Evolutionary conservation across 2,797 vertebrate species (phyloP).

Genomic region (Cuculus canorus): DNA sequence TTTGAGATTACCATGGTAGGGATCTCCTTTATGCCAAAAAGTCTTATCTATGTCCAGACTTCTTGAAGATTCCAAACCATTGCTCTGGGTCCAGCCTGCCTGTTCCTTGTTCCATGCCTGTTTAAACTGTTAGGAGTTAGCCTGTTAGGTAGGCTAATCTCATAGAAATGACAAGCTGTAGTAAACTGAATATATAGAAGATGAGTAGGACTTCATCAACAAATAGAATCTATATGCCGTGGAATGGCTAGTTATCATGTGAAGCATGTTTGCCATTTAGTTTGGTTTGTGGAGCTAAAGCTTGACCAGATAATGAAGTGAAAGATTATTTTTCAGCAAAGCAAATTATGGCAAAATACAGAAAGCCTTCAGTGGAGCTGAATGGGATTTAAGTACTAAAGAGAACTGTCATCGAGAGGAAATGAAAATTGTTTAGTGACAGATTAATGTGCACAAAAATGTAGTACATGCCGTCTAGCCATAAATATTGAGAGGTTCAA

Average conservation of each 20-base stretch:
- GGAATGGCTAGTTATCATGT: not conserved
- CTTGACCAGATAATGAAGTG: slow-evolving; percentile 18
- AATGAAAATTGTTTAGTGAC: slow-evolving; percentile 33
- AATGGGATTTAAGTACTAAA: slow-evolving; percentile 38
- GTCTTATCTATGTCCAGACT: not conserved
- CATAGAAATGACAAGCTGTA: not conserved
- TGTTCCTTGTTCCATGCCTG: not conserved
- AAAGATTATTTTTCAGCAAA: slow-evolving; percentile 58
- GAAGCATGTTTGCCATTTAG: not conserved
- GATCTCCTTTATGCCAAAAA: not conserved
- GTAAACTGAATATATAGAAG: not conserved
- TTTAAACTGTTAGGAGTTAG: not conserved
- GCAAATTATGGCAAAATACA: slow-evolving; percentile 51
- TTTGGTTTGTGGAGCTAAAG: slow-evolving; percentile 48
- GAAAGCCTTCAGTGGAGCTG: slow-evolving; percentile 19
- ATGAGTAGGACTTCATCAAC: not conserved
- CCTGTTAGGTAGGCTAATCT: not conserved
- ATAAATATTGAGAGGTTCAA: slow-evolving; percentile 42
- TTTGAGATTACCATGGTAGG: not conserved
- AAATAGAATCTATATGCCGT: not conserved
- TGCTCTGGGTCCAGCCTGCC: not conserved
- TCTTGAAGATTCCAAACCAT: not conserved
- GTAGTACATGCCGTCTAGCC: not conserved
- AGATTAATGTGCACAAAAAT: slow-evolving; percentile 47
- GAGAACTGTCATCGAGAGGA: slow-evolving; percentile 14